These are phyloP conservation scores for Bufo gargarizans DNA, from an alignment of 2,113 vertebrate genomes.

Conservation along the genomic window DNA sequence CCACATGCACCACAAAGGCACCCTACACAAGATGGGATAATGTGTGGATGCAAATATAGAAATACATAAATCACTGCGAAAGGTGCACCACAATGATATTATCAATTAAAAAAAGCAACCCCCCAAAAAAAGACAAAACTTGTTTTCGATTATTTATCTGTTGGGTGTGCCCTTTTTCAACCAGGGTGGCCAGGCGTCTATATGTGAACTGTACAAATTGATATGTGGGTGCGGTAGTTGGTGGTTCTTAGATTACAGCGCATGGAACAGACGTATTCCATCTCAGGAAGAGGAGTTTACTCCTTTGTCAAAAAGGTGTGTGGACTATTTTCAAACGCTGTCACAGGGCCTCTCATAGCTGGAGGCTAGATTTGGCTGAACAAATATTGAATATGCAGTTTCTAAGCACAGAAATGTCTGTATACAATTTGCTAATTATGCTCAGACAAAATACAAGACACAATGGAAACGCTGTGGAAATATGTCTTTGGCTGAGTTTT, in stretches of 20 bases:
- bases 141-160: no score
- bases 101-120: neutral
- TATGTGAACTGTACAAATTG: neutral
- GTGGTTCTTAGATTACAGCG: neutral
- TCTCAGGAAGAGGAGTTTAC: neutral
- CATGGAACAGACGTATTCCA: neutral
- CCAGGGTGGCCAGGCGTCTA: no score
- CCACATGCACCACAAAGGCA: no score
- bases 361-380: neutral
- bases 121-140: neutral
- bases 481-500: neutral
- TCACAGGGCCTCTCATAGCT: neutral
- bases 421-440: conserved; percentile 26
- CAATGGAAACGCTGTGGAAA: conserved; percentile 9
- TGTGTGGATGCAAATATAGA: no score
- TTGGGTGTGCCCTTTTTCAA: no score
- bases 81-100: no score
- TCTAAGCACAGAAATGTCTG: conserved; percentile 22
- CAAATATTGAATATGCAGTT: conserved; percentile 3
- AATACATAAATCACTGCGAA: no score
- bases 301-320: neutral
- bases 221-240: neutral
- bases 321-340: neutral
- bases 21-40: no score
- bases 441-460: neutral